Percentiles rank a stretch among this genome's conserved stretches.
phyloP scores from a whole-genome alignment of 2,888 invertebrate species.

The Melitaea athalia region DNA sequence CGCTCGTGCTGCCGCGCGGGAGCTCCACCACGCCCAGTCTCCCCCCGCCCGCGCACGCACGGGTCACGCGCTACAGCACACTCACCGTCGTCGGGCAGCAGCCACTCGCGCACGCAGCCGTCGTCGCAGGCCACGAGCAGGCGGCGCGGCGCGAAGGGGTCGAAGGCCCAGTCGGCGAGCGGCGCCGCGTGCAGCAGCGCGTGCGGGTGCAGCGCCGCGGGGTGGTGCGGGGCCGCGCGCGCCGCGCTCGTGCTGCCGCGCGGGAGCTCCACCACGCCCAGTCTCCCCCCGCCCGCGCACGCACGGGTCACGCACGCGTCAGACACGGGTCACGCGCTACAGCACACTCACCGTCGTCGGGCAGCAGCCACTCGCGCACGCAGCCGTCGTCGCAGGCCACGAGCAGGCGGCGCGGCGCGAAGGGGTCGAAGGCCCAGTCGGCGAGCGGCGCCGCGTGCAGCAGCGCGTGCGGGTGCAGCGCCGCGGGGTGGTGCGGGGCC shows the following conservation, averaged over 20 bases:
- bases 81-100: slow-evolving; percentile 86
- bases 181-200: slow-evolving; percentile 95
- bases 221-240: slow-evolving; percentile 74
- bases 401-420: slow-evolving; percentile 89
- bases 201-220: slow-evolving; percentile 93
- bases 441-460: slow-evolving; percentile 94
- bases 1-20: slow-evolving; percentile 64
- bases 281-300: slow-evolving; percentile 56
- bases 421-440: slow-evolving; percentile 98
- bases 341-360: slow-evolving; percentile 82
- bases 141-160: slow-evolving; percentile 91
- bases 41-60: slow-evolving; percentile 54
- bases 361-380: slow-evolving; percentile 90
- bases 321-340: not conserved
- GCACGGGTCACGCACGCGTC: too few species aligned
- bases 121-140: slow-evolving; percentile 95
- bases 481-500: slow-evolving; percentile 86
- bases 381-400: slow-evolving; percentile 95
- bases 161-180: slow-evolving; percentile 96
- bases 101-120: slow-evolving; percentile 91
- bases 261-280: slow-evolving; percentile 89
- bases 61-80: not conserved
- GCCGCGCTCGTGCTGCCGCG: slow-evolving; percentile 53
- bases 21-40: slow-evolving; percentile 84
- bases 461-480: slow-evolving; percentile 93